These are phyloP conservation scores for Caenorhabditis sulstoni DNA, from an alignment of 2,888 invertebrate species.

Conservation along the genomic window DNA sequence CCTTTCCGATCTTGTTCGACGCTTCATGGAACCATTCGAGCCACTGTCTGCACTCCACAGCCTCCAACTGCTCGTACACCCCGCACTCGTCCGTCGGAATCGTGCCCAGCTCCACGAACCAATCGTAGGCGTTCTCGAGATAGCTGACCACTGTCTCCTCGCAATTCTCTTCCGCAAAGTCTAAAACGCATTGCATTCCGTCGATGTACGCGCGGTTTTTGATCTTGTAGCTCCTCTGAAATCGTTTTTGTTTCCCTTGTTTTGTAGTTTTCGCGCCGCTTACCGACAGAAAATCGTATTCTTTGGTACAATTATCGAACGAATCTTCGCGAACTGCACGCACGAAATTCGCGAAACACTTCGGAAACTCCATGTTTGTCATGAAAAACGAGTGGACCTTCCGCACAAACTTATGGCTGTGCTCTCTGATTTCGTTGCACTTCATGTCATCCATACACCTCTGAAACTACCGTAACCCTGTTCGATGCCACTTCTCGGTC, in stretches of 20 bases:
- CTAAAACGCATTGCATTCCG: slow-evolving; percentile 16
- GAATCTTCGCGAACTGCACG: background rate
- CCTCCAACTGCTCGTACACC: background rate
- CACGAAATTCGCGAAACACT: too few relatives aligned
- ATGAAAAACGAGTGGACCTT: too few relatives aligned
- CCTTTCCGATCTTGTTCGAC: background rate
- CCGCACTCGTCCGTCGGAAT: background rate
- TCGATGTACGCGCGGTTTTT: slow-evolving; percentile 14
- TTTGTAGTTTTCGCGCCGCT: background rate
- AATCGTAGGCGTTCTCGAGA: background rate
- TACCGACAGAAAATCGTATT: background rate
- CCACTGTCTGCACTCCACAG: background rate
- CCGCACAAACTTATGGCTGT: too few relatives aligned
- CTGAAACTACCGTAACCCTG: too few relatives aligned
- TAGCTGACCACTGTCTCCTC: background rate
- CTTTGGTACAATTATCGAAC: background rate
- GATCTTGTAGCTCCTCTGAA: slow-evolving; percentile 4
- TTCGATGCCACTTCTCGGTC: too few relatives aligned
- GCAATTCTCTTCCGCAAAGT: slow-evolving; percentile 11
- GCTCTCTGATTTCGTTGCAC: too few relatives aligned
- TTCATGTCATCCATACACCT: too few relatives aligned
- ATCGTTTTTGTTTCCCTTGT: too few relatives aligned
- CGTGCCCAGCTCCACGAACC: background rate
- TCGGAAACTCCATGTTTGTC: too few relatives aligned
- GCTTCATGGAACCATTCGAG: background rate